phyloP scores from a whole-genome alignment of 2,888 invertebrate species.

The Deilephila porcellus region DNA sequence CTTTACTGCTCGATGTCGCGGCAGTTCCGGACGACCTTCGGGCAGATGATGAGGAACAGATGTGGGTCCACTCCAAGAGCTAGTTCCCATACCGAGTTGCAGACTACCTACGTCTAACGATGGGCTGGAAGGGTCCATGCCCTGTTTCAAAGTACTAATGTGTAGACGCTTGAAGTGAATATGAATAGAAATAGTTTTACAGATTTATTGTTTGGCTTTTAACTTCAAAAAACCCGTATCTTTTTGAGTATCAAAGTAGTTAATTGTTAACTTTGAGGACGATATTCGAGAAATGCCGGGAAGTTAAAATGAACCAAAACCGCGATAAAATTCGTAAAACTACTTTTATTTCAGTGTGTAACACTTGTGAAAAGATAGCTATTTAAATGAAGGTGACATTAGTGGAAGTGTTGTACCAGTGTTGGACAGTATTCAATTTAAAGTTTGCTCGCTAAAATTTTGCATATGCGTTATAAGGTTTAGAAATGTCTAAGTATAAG shows the following conservation, averaged over 20 bases:
- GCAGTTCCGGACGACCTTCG: constrained; percentile 94
- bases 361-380: no score
- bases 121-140: constrained; percentile 4
- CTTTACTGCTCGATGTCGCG: constrained; percentile 97
- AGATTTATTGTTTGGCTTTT: no score
- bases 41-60: constrained; percentile 87
- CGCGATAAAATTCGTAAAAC: no score
- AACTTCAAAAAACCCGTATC: no score
- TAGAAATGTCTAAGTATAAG: constrained; percentile 2
- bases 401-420: background rate
- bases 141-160: background rate
- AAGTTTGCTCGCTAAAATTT: constrained; percentile 3
- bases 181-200: no score
- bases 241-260: no score
- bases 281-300: no score
- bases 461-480: background rate
- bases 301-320: no score
- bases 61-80: constrained; percentile 81
- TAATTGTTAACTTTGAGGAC: no score
- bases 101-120: constrained; percentile 86
- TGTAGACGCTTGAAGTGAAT: background rate
- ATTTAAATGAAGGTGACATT: no score
- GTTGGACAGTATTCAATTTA: background rate
- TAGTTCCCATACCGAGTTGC: constrained; percentile 85
- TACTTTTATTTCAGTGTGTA: no score